phyloP scores from a whole-genome alignment of 2,888 invertebrate species.

The Leptinotarsa haldemani region DNA sequence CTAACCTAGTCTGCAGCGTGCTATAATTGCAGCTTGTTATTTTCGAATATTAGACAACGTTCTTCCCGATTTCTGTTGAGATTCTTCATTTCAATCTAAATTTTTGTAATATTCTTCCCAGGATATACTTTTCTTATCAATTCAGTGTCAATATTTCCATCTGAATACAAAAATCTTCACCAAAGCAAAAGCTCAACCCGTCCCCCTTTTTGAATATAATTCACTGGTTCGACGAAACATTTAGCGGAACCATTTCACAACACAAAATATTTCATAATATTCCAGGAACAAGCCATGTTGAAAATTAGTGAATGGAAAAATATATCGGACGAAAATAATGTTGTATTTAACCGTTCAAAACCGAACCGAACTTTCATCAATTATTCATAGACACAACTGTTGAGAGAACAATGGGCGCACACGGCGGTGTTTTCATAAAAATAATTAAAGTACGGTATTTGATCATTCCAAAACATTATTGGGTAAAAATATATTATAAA shows the following conservation, averaged over 20 bases:
- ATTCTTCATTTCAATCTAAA: too few relatives aligned
- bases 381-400: constrained; percentile 37
- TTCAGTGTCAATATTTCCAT: too few relatives aligned
- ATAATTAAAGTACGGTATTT: constrained; percentile 37
- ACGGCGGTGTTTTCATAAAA: constrained; percentile 30
- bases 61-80: too few relatives aligned
- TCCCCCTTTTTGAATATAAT: neutral
- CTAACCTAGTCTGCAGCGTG: too few relatives aligned
- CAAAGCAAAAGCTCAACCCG: neutral
- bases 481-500: constrained; percentile 50
- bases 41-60: too few relatives aligned
- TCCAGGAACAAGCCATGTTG: constrained; percentile 21
- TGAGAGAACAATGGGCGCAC: constrained; percentile 31
- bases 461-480: constrained; percentile 37
- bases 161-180: neutral
- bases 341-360: constrained; percentile 22
- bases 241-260: neutral
- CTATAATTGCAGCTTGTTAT: too few relatives aligned
- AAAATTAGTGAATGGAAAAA: constrained; percentile 36
- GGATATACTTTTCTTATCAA: too few relatives aligned
- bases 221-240: neutral
- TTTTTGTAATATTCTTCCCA: too few relatives aligned
- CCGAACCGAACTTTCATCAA: constrained; percentile 27
- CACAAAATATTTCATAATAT: constrained; percentile 31
- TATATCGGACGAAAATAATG: constrained; percentile 35